Conservation (phyloP, 1,140 invertebrate species). For the Lethocerus indicus region DNA sequence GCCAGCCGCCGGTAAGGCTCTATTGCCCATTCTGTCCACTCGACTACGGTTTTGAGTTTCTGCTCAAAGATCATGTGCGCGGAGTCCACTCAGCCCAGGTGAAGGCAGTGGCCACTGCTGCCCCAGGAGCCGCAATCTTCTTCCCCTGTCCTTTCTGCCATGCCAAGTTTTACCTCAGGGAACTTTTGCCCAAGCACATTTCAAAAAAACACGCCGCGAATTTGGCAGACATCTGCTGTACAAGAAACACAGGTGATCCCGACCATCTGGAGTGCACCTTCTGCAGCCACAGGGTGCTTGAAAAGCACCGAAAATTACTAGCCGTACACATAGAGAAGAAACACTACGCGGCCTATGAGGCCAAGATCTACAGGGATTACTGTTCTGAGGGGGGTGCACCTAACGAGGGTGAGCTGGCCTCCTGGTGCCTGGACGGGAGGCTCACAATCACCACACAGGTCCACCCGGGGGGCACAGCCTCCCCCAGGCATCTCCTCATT, state of each 20-base stretch:
- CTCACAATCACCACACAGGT: too few species aligned
- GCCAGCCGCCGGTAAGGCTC: slow-evolving; percentile 6
- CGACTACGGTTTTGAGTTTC: slow-evolving; percentile 19
- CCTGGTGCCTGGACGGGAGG: too few species aligned
- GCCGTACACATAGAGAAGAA: slow-evolving; percentile 20
- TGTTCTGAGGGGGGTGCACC: too few species aligned
- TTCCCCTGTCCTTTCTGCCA: slow-evolving; percentile 18
- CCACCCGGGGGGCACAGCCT: too few species aligned
- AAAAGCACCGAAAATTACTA: slow-evolving; percentile 18
- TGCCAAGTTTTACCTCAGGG: slow-evolving; percentile 19
- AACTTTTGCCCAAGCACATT: slow-evolving; percentile 19
- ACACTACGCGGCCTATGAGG: slow-evolving; percentile 18
- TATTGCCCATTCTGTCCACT: slow-evolving; percentile 20
- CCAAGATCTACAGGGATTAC: slow-evolving; percentile 15
- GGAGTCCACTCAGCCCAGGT: slow-evolving; percentile 15
- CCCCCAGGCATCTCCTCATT: too few species aligned
- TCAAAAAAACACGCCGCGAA: slow-evolving; percentile 18
- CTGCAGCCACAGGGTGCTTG: slow-evolving; percentile 18
- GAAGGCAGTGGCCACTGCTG: slow-evolving; percentile 13
- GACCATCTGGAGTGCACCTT: slow-evolving; percentile 18
- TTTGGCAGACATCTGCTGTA: slow-evolving; percentile 13
- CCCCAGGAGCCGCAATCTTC: slow-evolving; percentile 11
- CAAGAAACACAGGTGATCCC: slow-evolving; percentile 10
- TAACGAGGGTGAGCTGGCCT: too few species aligned
- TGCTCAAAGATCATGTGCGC: slow-evolving; percentile 20